Conservation (phyloP, 1,140 invertebrate genomes). For the Vanessa atalanta region DNA sequence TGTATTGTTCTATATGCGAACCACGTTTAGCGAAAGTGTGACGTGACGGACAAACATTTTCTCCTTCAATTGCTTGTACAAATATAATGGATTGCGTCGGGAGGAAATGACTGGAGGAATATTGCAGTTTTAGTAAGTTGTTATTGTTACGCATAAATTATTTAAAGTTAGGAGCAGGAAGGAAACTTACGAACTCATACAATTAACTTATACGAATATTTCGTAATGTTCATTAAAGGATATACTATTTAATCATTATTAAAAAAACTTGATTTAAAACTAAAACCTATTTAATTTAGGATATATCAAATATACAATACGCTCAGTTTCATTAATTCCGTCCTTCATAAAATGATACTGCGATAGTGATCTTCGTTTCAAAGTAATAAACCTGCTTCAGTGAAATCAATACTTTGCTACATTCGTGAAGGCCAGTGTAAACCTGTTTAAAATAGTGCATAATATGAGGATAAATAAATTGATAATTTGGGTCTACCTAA, state of each 20-base stretch:
- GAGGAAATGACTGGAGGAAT: no score
- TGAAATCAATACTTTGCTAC: constrained; percentile 24
- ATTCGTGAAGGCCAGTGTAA: constrained; percentile 11
- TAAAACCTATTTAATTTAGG: no score
- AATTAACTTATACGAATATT: no score
- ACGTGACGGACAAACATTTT: background rate
- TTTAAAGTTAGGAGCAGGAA: no score
- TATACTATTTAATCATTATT: no score
- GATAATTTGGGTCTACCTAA: no score
- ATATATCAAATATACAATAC: background rate
- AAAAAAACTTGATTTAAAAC: no score
- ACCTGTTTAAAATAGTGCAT: constrained; percentile 6
- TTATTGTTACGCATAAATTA: no score
- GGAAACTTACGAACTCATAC: no score
- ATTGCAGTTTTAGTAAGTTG: no score
- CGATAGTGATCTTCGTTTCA: constrained; percentile 17
- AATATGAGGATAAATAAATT: background rate
- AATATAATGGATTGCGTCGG: no score
- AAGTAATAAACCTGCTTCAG: constrained; percentile 28
- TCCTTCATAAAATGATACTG: background rate
- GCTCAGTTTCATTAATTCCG: background rate
- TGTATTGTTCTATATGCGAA: constrained; percentile 27
- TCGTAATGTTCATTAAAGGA: no score
- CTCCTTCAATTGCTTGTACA: background rate
- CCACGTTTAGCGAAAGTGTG: constrained; percentile 29